Base-by-base conservation (phyloP, 1,140 invertebrate genomes). In the Atta texana region DNA sequence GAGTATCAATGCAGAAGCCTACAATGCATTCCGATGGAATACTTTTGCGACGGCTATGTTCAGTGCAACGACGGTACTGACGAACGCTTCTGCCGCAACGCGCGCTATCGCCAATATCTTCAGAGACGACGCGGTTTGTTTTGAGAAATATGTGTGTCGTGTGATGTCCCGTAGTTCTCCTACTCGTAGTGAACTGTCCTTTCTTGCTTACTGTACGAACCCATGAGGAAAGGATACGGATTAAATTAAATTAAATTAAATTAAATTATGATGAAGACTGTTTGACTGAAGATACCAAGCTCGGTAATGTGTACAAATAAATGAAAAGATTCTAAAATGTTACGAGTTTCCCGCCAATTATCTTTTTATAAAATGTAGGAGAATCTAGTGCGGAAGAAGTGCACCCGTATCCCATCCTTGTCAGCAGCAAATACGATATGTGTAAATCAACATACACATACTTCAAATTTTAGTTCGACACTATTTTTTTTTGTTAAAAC, bases 51-150 rank as follows among this genome's bases (percentile, higher is more conserved):
- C 92, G 96, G 96, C 85, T 95, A 96, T 92, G 93, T 95, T 90
- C 97, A 98, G 93, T 98, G 97, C 95, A 93, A 92, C 88, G 97
- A 98, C 94, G 94, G 96, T 91, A 97, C 96, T 76, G 97, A 98
- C 94, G 97, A 98, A 94, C 96, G 96, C 90, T 96, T 96, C 94
- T 97, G 97, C 94, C 89, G 88, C 89, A 92, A 89, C 88, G 68
- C 87, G 89, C 85, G 86, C 82, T 93, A 92, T 85, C 94, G 92
- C 68, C 94, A 93, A 90, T 92, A 92, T 92, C 93, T 94, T 82
- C 94, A 94, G 59, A 88, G 93, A 90, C 92, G 90, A 94, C 92
- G 94, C 90, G 94, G 93, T 95, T 95, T 94, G 93, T 95, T 94
- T 91, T 93, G 92, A 92, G 89, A 91, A 92, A 88, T 94, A 82